Evolutionary conservation across 2,113 vertebrate species (phyloP), one percentile per base, ranked within the genome.

Genomic region (Taxidea taxus): DNA sequence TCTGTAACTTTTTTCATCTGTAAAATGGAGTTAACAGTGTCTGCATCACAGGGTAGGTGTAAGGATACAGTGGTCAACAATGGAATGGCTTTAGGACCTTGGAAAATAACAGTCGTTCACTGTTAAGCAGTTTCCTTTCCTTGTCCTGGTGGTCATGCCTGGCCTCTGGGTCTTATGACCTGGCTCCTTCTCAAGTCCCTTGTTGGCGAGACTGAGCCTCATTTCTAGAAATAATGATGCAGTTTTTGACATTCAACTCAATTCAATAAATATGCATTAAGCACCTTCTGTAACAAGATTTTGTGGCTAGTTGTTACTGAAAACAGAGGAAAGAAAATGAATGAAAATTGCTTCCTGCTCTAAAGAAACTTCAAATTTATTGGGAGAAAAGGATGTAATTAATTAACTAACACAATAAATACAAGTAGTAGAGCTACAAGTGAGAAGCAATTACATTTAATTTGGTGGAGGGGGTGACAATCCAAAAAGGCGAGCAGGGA

Each of bases 321-420:
- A 97, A 97, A 87, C 23, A 31, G 34, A 42, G 15, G 44, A 82
- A 68, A 95, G 27, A 54, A 81, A 77, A 86, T 44, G 13, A 90
- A 78, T n/a, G 51, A 84, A 92, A 80, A 81, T 74, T 54, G 2
- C 42, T 93, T 91, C 47, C 49, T 54, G 6, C 37, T 70, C 51
- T 80, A 20, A 95, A 96, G 27, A 91, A 74, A 2, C 4, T 86
- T 80, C 60, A 80, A 49, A 91, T 92, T 70, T 87, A 95, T 87
- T 87, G 34, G 29, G n/a, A 6, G 10, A 20, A 66, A 83, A 27
- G 23, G 6, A 78, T 62, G 5, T 27, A 86, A 94, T 37, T 85
- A 75, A 93, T 87, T 64, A 68, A 47, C 4, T 77, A 87, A 89
- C 16, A 81, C 5, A 85, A 47, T 64, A 64, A 77, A 68, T 70